These are phyloP conservation scores for Ypsolopha sequella DNA, from an alignment of 2,888 invertebrate species.

Conservation along the genomic window DNA sequence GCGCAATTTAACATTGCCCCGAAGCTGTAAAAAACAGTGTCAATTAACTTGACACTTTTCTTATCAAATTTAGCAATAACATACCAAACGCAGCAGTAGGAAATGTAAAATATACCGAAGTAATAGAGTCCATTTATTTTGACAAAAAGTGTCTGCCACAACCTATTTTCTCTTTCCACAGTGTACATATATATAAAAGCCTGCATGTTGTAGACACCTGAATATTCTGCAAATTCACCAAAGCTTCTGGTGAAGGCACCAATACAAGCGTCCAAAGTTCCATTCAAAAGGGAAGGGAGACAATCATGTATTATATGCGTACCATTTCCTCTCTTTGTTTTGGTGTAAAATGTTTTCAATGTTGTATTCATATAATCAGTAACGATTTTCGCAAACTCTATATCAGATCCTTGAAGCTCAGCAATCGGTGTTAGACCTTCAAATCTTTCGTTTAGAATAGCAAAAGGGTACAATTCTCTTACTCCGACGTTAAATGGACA, in stretches of 20 bases:
- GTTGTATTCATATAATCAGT: no score
- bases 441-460: constrained; percentile 19
- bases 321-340: constrained; percentile 24
- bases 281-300: constrained; percentile 31
- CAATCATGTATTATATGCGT: constrained; percentile 18
- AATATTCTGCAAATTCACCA: constrained; percentile 37
- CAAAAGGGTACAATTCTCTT: constrained; percentile 31
- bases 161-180: constrained; percentile 26
- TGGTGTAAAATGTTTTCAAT: constrained; percentile 28
- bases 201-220: constrained; percentile 40
- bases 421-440: constrained; percentile 26
- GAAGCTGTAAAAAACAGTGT: constrained; percentile 30
- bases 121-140: no score
- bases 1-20: no score
- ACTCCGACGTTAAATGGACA: constrained; percentile 39
- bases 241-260: constrained; percentile 44
- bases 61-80: constrained; percentile 27
- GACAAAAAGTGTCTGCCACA: constrained; percentile 32
- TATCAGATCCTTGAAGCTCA: constrained; percentile 31
- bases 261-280: constrained; percentile 38
- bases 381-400: constrained; percentile 41
- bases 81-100: constrained; percentile 31
- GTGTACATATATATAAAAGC: constrained; percentile 37
- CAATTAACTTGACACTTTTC: constrained; percentile 17
- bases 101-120: constrained; percentile 34